Percentiles rank a stretch among this genome's conserved stretches.
phyloP scores from a whole-genome alignment of 2,113 vertebrate genomes.

The Tyrannus savana region DNA sequence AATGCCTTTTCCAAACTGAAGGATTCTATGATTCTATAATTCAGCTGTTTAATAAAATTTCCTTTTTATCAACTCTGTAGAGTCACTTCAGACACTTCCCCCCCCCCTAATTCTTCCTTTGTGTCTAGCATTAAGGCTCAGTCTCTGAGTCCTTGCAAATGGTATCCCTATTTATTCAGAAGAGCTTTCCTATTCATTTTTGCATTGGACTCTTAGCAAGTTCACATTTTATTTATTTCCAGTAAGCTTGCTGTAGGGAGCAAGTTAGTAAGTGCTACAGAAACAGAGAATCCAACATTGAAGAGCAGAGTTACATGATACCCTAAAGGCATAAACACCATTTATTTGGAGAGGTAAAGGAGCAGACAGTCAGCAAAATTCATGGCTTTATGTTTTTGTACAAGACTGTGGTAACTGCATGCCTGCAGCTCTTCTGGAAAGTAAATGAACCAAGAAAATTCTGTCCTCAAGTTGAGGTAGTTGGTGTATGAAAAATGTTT shows the following conservation, averaged over 20 bases:
- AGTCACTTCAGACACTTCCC: not conserved
- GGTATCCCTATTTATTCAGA: not conserved
- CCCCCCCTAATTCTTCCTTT: not conserved
- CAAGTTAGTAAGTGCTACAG: not conserved
- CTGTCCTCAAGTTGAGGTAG: not conserved
- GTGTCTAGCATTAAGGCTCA: not conserved
- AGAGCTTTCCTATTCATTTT: not conserved
- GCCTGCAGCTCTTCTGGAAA: slow-evolving; percentile 14
- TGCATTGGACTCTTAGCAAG: not conserved
- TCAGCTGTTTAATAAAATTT: not conserved
- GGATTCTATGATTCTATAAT: not conserved
- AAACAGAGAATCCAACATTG: not conserved
- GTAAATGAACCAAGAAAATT: slow-evolving; percentile 18
- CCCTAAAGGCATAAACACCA: slow-evolving; percentile 26
- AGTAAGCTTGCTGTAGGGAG: slow-evolving; percentile 2
- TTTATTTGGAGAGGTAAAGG: slow-evolving; percentile 6
- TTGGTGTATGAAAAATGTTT: not conserved
- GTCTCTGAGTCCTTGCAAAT: not conserved
- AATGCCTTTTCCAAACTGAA: not conserved
- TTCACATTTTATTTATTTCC: slow-evolving; percentile 31
- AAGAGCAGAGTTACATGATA: slow-evolving; percentile 3
- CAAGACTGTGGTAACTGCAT: not conserved
- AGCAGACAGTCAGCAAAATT: slow-evolving; percentile 8
- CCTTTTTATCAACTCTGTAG: not conserved
- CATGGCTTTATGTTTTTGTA: not conserved